These are phyloP conservation scores for Tinamus guttatus DNA, from an alignment of 2,113 vertebrate species.

Conservation along the genomic window DNA sequence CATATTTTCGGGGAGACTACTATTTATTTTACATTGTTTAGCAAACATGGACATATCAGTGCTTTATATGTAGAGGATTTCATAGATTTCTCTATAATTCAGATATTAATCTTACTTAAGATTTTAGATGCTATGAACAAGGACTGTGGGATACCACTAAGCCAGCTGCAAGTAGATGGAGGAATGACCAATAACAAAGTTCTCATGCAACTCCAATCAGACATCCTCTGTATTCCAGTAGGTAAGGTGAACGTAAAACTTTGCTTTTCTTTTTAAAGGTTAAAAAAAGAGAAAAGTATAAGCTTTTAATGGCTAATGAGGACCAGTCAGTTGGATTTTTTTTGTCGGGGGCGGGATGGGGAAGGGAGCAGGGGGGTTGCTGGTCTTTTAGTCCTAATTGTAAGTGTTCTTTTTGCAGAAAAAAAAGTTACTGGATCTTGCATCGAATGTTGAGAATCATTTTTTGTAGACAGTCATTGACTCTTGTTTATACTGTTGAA, in stretches of 20 bases:
- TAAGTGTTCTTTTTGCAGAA: neutral
- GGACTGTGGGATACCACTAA: conserved; percentile 92
- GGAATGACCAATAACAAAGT: conserved; percentile 93
- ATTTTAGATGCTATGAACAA: conserved; percentile 97
- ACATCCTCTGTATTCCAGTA: conserved; percentile 94
- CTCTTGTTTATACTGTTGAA: neutral
- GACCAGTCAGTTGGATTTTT: neutral
- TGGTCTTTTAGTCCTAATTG: neutral
- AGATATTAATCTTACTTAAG: conserved; percentile 70
- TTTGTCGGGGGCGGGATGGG: too few species aligned
- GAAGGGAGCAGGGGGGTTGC: neutral
- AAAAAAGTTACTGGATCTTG: neutral
- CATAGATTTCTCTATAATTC: neutral
- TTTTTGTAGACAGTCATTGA: neutral
- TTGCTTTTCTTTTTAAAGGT: neutral
- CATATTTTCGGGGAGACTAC: neutral
- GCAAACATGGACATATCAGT: neutral
- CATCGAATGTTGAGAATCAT: neutral
- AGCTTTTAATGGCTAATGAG: neutral
- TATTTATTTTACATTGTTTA: neutral
- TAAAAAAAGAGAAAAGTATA: neutral
- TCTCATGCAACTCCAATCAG: conserved; percentile 94
- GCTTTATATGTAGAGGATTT: neutral
- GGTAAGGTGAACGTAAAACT: conserved; percentile 78
- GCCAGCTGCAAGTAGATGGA: conserved; percentile 91